These are phyloP conservation scores for Pelecanus crispus DNA, from an alignment of 2,113 vertebrate genomes.

Conservation along the genomic window DNA sequence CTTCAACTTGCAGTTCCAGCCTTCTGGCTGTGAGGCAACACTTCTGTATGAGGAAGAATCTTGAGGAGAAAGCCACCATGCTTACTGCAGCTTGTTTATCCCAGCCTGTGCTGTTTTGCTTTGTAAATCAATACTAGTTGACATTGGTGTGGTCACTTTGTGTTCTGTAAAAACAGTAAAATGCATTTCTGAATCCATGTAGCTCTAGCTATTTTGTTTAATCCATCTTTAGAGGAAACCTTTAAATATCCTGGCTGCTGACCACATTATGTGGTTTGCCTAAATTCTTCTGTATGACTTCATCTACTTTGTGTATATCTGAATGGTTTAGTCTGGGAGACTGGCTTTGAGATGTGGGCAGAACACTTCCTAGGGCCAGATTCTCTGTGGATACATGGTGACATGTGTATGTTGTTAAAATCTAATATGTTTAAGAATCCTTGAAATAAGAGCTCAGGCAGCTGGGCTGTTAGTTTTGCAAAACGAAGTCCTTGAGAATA, in stretches of 20 bases:
- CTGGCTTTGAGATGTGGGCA: neutral
- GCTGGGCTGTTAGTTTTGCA: neutral
- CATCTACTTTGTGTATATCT: neutral
- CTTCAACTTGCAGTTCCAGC: neutral
- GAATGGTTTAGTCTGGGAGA: neutral
- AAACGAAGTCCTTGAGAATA: neutral
- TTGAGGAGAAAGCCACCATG: neutral
- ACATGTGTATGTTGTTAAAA: neutral
- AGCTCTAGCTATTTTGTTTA: constrained; percentile 11
- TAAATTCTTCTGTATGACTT: neutral
- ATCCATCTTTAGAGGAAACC: neutral
- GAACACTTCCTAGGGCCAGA: neutral
- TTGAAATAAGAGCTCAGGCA: neutral
- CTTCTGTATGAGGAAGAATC: neutral
- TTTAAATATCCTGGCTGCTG: neutral
- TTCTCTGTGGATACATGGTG: neutral
- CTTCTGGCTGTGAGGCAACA: neutral
- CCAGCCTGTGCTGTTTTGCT: neutral
- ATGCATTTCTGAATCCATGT: neutral
- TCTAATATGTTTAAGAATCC: neutral
- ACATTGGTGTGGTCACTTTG: neutral
- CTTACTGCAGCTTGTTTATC: neutral
- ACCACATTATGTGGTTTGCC: neutral
- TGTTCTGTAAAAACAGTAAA: neutral
- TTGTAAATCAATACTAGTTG: neutral